These are phyloP conservation scores for Pristionchus entomophagus DNA, from an alignment of 2,888 invertebrate genomes.

Conservation along the genomic window DNA sequence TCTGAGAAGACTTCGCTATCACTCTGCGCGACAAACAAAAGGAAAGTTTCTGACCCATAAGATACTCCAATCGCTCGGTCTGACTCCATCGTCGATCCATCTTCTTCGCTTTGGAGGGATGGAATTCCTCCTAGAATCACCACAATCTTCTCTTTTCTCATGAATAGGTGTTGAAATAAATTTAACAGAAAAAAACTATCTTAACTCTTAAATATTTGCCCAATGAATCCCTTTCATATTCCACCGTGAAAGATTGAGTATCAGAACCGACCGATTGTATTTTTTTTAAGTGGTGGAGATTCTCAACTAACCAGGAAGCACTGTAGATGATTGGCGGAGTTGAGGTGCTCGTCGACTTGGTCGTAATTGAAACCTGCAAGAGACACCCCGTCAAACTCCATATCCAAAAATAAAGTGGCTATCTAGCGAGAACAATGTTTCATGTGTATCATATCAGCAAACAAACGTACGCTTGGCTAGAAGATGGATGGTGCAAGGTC, in stretches of 20 bases:
- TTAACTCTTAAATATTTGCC: too few relatives aligned
- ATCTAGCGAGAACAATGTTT: too few relatives aligned
- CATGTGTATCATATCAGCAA: too few relatives aligned
- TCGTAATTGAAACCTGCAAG: slow-evolving; percentile 52
- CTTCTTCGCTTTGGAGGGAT: slow-evolving; percentile 46
- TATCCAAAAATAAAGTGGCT: background rate
- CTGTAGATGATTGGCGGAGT: slow-evolving; percentile 53
- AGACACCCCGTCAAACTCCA: too few relatives aligned
- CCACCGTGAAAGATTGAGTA: too few relatives aligned
- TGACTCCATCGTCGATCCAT: background rate
- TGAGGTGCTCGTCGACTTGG: slow-evolving; percentile 57
- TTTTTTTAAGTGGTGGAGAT: background rate
- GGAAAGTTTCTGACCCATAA: background rate
- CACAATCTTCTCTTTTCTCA: background rate
- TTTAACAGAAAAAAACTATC: too few relatives aligned
- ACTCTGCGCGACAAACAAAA: too few relatives aligned
- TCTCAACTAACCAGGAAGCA: slow-evolving; percentile 52
- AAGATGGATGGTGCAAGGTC: too few relatives aligned
- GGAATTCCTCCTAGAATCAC: slow-evolving; percentile 51
- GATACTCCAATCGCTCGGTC: slow-evolving; percentile 34
- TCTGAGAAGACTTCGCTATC: too few relatives aligned
- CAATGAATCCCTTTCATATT: too few relatives aligned
- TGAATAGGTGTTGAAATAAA: background rate
- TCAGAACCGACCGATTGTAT: too few relatives aligned
- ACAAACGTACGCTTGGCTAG: too few relatives aligned